Conservation (phyloP, 2,797 vertebrate genomes). For the Spinibarbus caldwelli region DNA sequence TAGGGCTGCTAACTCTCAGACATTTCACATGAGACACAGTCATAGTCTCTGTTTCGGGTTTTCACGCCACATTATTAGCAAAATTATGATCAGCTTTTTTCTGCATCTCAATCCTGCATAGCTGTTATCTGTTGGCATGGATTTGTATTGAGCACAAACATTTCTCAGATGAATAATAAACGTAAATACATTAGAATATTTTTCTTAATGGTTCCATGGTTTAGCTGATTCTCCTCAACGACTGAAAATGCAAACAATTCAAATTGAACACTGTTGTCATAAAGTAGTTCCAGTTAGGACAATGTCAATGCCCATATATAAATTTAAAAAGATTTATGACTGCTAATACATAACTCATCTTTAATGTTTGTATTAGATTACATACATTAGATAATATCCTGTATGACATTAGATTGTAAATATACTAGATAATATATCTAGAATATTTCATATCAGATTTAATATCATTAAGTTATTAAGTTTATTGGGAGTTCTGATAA, state of each 20-base stretch:
- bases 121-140: not conserved
- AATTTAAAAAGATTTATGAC: no score
- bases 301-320: no score
- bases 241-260: no score
- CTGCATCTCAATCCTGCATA: not conserved
- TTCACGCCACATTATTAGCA: not conserved
- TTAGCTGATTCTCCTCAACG: not conserved
- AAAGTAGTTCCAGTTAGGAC: no score
- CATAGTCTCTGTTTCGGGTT: not conserved
- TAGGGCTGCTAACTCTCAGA: not conserved
- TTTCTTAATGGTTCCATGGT: not conserved
- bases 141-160: not conserved
- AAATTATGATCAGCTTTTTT: not conserved
- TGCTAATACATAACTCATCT: no score
- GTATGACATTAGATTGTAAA: no score
- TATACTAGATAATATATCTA: not conserved
- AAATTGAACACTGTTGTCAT: no score
- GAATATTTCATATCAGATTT: not conserved
- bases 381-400: no score
- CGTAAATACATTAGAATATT: not conserved
- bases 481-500: not conserved
- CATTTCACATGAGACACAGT: not conserved
- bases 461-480: no score
- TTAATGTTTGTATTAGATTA: no score
- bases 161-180: not conserved